Percentiles rank a stretch among this genome's conserved stretches.
These are phyloP conservation scores for Ceuthmochares aereus DNA, from an alignment of 2,113 vertebrate genomes.

Conservation along the genomic window DNA sequence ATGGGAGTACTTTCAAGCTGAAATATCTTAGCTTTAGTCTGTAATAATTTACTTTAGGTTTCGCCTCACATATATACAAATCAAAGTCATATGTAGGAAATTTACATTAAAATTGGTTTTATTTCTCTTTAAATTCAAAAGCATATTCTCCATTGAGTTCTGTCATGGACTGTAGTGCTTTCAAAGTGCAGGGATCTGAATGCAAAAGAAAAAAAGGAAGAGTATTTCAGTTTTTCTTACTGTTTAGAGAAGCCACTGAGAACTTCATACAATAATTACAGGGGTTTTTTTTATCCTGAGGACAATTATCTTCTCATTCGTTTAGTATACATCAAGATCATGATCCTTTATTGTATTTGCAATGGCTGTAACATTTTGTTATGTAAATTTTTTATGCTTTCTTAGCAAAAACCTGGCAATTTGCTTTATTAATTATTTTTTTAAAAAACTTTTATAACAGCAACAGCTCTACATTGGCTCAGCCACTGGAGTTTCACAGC, in stretches of 20 bases:
- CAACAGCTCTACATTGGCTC: conserved; percentile 97
- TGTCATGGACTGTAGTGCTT: background rate
- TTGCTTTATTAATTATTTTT: background rate
- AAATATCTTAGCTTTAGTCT: background rate
- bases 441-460: conserved; percentile 69
- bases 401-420: background rate
- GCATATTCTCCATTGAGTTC: background rate
- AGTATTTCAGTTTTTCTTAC: background rate
- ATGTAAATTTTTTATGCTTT: background rate
- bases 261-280: background rate
- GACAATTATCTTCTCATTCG: background rate
- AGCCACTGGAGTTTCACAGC: conserved; percentile 88
- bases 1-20: background rate
- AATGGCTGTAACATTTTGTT: background rate
- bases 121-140: background rate
- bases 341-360: background rate
- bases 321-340: background rate
- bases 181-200: background rate
- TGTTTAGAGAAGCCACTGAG: background rate
- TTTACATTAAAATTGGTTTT: background rate
- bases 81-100: background rate
- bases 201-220: background rate
- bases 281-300: background rate
- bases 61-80: background rate
- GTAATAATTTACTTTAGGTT: background rate